Percentiles rank a stretch among this genome's conserved stretches.
Evolutionary conservation across 2,113 vertebrate species (phyloP).

Genomic region (Platichthys stellatus): DNA sequence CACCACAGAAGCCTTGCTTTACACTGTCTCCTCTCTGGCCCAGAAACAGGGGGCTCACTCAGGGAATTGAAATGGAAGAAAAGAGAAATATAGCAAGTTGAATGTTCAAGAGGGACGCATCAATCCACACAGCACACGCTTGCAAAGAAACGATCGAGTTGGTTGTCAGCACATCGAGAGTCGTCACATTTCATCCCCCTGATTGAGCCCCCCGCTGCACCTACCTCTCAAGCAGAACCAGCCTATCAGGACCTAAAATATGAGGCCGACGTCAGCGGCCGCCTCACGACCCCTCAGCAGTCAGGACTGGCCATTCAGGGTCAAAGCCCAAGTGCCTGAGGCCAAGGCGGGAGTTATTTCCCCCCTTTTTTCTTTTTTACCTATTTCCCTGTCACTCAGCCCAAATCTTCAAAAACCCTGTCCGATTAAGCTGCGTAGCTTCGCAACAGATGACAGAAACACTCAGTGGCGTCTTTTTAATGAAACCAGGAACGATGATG

Average conservation of each 20-base stretch:
- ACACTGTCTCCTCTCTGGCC: constrained; percentile 70
- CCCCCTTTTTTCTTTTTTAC: constrained; percentile 11
- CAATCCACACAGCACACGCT: constrained; percentile 27
- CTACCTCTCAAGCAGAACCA: constrained; percentile 78
- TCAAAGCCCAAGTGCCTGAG: constrained; percentile 80
- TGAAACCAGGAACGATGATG: constrained; percentile 58
- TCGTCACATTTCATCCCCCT: constrained; percentile 52
- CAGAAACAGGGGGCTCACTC: constrained; percentile 67
- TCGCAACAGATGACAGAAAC: constrained; percentile 52
- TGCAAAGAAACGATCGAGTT: constrained; percentile 28
- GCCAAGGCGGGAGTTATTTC: constrained; percentile 44
- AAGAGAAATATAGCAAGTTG: background rate
- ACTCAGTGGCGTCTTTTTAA: constrained; percentile 37
- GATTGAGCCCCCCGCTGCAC: constrained; percentile 71
- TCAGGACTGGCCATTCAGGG: constrained; percentile 73
- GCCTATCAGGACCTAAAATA: constrained; percentile 71
- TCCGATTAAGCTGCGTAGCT: constrained; percentile 66
- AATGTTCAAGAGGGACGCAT: constrained; percentile 38
- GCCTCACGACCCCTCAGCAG: constrained; percentile 36
- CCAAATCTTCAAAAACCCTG: constrained; percentile 44
- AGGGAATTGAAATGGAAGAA: constrained; percentile 42
- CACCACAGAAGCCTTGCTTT: constrained; percentile 75
- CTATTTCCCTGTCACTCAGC: constrained; percentile 56
- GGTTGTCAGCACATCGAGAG: constrained; percentile 39
- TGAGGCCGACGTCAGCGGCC: constrained; percentile 55